Evolutionary conservation across 2,113 vertebrate genomes (phyloP).

Genomic region (Benitochromis conjunctus): DNA sequence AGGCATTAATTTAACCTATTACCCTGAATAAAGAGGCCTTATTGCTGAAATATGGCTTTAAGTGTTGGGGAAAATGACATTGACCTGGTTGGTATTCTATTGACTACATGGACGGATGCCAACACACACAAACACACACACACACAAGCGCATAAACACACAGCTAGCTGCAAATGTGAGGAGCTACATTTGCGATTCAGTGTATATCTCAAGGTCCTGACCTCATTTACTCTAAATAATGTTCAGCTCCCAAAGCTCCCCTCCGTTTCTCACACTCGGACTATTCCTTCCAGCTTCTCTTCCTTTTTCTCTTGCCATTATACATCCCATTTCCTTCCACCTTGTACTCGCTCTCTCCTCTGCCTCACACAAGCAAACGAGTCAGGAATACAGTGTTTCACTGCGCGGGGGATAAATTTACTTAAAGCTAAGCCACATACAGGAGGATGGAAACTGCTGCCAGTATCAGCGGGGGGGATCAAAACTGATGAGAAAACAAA

Average conservation of each 20-base stretch:
- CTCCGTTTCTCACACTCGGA: constrained; percentile 23
- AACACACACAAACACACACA: neutral
- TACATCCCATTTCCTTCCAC: neutral
- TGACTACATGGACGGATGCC: constrained; percentile 1
- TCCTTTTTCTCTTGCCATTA: neutral
- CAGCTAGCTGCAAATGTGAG: constrained; percentile 8
- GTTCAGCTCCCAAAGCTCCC: constrained; percentile 59
- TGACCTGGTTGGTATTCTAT: constrained; percentile 43
- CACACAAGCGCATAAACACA: neutral
- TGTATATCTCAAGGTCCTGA: constrained; percentile 68
- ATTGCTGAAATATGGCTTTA: constrained; percentile 27
- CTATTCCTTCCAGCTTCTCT: neutral
- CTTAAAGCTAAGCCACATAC: constrained; percentile 2
- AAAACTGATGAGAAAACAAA: constrained; percentile 27
- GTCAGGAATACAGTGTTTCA: constrained; percentile 10
- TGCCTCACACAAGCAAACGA: neutral
- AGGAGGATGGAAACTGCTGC: neutral
- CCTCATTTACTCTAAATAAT: constrained; percentile 74
- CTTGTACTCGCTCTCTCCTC: neutral
- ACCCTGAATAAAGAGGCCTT: neutral
- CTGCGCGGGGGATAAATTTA: neutral
- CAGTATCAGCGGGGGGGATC: neutral
- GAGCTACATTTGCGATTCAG: constrained; percentile 61
- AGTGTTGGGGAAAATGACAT: constrained; percentile 6
- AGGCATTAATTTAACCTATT: neutral